phyloP scores from a whole-genome alignment of 2,797 vertebrate genomes.

The Enteromius mattozi region DNA sequence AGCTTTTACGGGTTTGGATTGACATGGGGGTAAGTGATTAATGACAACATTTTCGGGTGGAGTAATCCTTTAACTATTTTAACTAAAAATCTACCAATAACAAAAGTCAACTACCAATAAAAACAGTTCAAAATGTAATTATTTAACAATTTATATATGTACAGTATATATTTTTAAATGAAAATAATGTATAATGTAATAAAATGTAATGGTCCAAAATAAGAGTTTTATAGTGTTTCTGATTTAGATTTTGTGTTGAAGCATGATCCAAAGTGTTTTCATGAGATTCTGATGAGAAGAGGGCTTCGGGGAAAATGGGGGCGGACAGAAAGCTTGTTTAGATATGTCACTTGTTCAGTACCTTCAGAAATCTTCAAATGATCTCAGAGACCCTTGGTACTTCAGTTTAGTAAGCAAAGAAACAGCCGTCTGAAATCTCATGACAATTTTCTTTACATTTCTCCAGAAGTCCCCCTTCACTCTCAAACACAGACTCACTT shows the following conservation, averaged over 20 bases:
- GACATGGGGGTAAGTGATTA: no score
- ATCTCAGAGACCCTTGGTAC: background rate
- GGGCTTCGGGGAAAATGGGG: background rate
- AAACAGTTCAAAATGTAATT: no score
- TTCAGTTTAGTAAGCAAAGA: background rate
- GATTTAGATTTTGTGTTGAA: background rate
- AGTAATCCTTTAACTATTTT: no score
- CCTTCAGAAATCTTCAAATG: background rate
- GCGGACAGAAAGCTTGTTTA: background rate
- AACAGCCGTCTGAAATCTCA: slow-evolving; percentile 12
- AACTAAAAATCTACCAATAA: background rate
- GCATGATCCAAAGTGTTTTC: background rate
- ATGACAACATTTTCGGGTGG: no score
- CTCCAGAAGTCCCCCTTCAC: slow-evolving; percentile 37
- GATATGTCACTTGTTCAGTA: background rate
- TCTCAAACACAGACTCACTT: slow-evolving; percentile 15
- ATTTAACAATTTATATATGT: background rate
- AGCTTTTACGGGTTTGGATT: no score
- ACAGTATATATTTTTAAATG: no score
- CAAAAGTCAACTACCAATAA: no score
- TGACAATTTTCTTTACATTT: slow-evolving; percentile 29
- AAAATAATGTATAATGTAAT: background rate
- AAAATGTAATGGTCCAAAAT: background rate
- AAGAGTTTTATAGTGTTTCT: background rate
- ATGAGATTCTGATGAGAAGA: background rate